phyloP scores from a whole-genome alignment of 1,140 invertebrate species.

The Sitodiplosis mosellana region DNA sequence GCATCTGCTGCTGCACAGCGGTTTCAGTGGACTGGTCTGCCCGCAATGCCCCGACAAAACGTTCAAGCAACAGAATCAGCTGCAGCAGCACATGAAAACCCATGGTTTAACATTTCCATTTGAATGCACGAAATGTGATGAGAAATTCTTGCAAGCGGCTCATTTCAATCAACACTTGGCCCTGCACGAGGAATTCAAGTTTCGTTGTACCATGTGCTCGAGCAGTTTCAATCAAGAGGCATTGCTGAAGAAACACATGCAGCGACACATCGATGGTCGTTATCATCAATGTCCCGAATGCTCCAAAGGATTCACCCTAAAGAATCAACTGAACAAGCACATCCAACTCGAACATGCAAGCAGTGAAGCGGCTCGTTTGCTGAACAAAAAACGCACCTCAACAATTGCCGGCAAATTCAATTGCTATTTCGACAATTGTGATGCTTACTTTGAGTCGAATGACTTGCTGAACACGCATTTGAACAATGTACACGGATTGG shows the following conservation, averaged over 20 bases:
- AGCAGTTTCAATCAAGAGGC: constrained; percentile 23
- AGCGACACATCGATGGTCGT: constrained; percentile 22
- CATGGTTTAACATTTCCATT: constrained; percentile 19
- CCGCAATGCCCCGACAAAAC: constrained; percentile 24
- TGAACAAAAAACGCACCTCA: constrained; percentile 17
- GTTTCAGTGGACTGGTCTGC: constrained; percentile 23
- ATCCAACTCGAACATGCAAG: constrained; percentile 17
- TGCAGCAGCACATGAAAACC: constrained; percentile 25
- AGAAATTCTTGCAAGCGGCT: constrained; percentile 24
- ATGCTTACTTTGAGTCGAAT: neutral
- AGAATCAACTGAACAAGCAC: constrained; percentile 23
- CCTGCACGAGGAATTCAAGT: constrained; percentile 25
- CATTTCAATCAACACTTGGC: constrained; percentile 22
- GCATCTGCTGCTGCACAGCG: constrained; percentile 23
- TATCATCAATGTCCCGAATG: constrained; percentile 12
- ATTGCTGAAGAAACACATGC: constrained; percentile 23
- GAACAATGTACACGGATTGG: constrained; percentile 18
- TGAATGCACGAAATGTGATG: constrained; percentile 22
- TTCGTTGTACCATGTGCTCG: constrained; percentile 23
- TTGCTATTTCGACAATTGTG: constrained; percentile 4
- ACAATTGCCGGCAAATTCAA: constrained; percentile 16
- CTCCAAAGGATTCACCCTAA: constrained; percentile 21
- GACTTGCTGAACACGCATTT: constrained; percentile 17
- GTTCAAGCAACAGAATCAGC: constrained; percentile 22
- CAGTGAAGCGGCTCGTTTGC: neutral